Base-by-base conservation (phyloP, 64 coral and sea anemone species). In the Anthopleura sola region DNA sequence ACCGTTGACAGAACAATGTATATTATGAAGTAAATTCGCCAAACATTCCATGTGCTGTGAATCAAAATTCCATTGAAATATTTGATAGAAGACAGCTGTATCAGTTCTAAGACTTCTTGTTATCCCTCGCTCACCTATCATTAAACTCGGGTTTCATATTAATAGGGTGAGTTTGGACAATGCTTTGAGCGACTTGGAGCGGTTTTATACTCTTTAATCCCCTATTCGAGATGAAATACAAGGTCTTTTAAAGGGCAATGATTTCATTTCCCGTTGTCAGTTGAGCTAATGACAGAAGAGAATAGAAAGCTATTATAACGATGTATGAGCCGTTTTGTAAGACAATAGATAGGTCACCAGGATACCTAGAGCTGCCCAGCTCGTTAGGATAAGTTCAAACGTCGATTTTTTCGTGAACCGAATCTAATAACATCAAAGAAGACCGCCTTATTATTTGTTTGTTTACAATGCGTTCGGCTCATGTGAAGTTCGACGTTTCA, bases 181-280 rank as follows among this genome's bases (percentile, higher is more conserved):
- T 29, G 29, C 0, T 29, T 34, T 71, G 66, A 34, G n/a, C 3
- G 28, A 20, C 66, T 28, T 1, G 11, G 66, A 66, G 60, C 60
- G 60, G 60, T 66, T 66, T 66, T 66, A n/a, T 34, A 14, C 28
- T 29, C 66, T n/a, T 34, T 71, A 71, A 71, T 71, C 31, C 29
- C 26, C 10, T 71, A 71, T 71, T 71, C 66, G 16, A 71, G 28
- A 34, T 24, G 0, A 71, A 71, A 15, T 44, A 13, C 66, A 71
- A 71, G 66, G 66, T 71, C 66, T 71, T 71, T 14, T 36, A 71
- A 71, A 71, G 66, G 66, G 24, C 66, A 71, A 71, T 62, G 58
- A 62, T 71, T 71, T 71, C 66, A 71, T 71, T 71, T 71, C 66
- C 66, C 29, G 29, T 71, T 32, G 66, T 34, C 31, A 71, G 66